A percentile compares a stretch with the other conserved stretches of the same genome.
These are phyloP conservation scores for Apis cerana DNA, from an alignment of 1,140 invertebrate species.

Conservation along the genomic window DNA sequence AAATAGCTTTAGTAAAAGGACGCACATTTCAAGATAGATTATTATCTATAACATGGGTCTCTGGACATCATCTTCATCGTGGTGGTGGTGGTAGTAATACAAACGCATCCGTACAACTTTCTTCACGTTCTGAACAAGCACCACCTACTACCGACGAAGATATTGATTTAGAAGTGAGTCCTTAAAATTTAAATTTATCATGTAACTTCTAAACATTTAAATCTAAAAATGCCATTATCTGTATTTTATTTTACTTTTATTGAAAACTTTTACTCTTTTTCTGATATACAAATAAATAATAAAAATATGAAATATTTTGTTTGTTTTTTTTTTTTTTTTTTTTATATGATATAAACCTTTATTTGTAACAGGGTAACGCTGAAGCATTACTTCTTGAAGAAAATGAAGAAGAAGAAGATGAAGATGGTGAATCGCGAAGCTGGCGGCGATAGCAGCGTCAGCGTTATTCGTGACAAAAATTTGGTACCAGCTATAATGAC, in stretches of 20 bases:
- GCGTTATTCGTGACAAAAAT: conserved; percentile 66
- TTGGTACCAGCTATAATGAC: conserved; percentile 63
- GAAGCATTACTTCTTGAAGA: conserved; percentile 78
- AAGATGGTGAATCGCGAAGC: conserved; percentile 82
- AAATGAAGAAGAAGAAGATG: conserved; percentile 84
- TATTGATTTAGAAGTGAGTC: conserved; percentile 77
- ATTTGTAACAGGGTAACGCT: conserved; percentile 64
- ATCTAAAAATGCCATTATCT: not conserved
- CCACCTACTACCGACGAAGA: conserved; percentile 74
- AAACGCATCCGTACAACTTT: conserved; percentile 63
- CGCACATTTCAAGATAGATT: conserved; percentile 84
- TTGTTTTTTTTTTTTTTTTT: not conserved
- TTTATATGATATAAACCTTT: conserved; percentile 15
- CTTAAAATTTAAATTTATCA: not conserved
- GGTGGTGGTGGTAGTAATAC: conserved; percentile 72
- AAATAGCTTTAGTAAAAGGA: conserved; percentile 86
- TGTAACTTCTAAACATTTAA: not conserved
- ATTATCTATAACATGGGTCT: conserved; percentile 80
- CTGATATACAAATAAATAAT: conserved; percentile 15
- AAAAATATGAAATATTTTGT: too few relatives aligned
- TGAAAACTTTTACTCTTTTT: not conserved
- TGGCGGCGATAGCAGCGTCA: conserved; percentile 83
- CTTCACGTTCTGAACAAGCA: conserved; percentile 73
- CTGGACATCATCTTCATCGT: conserved; percentile 78
- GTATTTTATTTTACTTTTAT: conserved; percentile 10